Conservation (phyloP, 2,797 vertebrate genomes). For the Rousettus madagascariensis region DNA sequence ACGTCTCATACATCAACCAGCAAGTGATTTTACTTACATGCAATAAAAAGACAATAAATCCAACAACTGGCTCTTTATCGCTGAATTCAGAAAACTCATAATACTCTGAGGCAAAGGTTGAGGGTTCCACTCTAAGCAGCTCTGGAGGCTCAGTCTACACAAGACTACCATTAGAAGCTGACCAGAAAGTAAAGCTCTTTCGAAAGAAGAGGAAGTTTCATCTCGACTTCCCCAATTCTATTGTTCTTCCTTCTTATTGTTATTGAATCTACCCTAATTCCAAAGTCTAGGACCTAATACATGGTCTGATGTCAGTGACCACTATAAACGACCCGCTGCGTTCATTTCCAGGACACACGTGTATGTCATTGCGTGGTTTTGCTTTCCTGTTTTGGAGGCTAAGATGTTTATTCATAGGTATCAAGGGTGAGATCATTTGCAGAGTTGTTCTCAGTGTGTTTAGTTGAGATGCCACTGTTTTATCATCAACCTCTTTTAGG, state of each 20-base stretch:
- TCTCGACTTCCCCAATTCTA: constrained; percentile 73
- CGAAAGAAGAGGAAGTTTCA: constrained; percentile 65
- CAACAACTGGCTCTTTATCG: constrained; percentile 18
- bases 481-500: background rate
- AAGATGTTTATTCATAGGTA: background rate
- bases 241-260: constrained; percentile 49
- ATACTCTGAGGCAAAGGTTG: background rate
- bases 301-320: background rate
- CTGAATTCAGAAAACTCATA: constrained; percentile 56
- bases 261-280: constrained; percentile 34
- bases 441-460: background rate
- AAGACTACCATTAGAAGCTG: background rate
- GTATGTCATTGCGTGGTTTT: background rate
- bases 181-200: constrained; percentile 11
- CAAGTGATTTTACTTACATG: constrained; percentile 66
- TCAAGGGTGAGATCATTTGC: too few species aligned
- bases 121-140: background rate
- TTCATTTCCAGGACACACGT: background rate
- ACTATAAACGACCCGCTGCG: background rate
- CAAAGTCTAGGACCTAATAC: background rate
- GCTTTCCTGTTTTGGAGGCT: constrained; percentile 6
- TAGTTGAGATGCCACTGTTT: background rate
- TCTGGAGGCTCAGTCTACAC: background rate
- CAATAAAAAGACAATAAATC: background rate
- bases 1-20: background rate